Conservation (phyloP, 2,797 vertebrate species). For the Furcifer pardalis region DNA sequence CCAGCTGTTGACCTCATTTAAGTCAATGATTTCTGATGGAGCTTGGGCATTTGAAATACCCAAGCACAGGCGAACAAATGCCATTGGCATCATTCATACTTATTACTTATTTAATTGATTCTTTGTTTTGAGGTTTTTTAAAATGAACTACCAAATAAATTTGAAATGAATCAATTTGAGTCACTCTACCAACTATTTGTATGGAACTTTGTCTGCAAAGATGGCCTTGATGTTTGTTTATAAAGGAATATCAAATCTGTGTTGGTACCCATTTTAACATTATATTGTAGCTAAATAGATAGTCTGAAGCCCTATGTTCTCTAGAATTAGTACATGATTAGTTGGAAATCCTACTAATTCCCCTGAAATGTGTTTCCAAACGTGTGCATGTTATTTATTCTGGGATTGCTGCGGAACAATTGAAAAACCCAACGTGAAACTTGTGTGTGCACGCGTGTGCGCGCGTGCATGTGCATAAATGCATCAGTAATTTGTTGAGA, state of each 20-base stretch:
- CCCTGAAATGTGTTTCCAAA: not conserved
- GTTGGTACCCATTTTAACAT: not conserved
- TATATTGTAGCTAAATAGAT: not conserved
- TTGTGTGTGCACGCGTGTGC: no score
- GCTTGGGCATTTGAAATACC: slow-evolving; percentile 1
- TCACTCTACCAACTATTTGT: not conserved
- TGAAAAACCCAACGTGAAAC: slow-evolving; percentile 24
- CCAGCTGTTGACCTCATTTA: not conserved
- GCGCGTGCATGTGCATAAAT: no score
- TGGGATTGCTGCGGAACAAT: not conserved
- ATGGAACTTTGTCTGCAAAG: not conserved
- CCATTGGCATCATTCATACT: not conserved
- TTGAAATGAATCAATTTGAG: not conserved
- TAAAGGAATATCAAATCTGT: not conserved
- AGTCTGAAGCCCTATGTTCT: not conserved
- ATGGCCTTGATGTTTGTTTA: not conserved
- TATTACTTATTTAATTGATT: not conserved
- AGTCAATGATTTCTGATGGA: not conserved
- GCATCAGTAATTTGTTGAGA: not conserved
- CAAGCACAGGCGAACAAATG: not conserved
- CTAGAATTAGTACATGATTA: not conserved
- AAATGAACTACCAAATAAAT: accelerated
- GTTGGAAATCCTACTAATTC: not conserved
- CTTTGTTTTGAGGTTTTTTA: not conserved
- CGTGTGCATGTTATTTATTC: not conserved